phyloP scores from a whole-genome alignment of 2,113 vertebrate genomes.

The Odobenus rosmarus region DNA sequence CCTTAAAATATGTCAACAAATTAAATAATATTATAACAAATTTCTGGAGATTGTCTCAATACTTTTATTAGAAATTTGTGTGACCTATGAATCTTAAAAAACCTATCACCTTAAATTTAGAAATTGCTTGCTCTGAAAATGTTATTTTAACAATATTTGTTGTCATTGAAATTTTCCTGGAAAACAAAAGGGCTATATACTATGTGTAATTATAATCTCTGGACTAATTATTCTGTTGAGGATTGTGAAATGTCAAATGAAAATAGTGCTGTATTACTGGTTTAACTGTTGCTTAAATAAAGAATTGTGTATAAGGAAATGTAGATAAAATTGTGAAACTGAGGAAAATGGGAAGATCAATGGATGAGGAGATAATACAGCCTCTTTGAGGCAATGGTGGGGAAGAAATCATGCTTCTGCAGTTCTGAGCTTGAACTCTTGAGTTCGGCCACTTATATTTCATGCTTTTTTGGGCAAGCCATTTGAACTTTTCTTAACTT shows the following conservation, averaged over 20 bases:
- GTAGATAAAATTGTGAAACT: background rate
- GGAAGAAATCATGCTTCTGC: background rate
- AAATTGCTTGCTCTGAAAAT: background rate
- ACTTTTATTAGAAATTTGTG: background rate
- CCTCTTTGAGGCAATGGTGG: background rate
- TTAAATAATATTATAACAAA: conserved; percentile 29
- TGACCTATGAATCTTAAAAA: background rate
- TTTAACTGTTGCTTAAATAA: background rate
- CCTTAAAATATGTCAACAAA: conserved; percentile 37
- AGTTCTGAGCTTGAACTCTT: background rate
- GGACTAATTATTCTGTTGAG: background rate
- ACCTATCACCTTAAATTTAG: background rate
- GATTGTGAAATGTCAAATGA: background rate
- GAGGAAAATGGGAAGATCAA: background rate
- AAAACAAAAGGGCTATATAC: background rate
- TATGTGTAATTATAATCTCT: background rate
- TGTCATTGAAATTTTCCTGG: background rate
- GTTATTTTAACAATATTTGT: background rate
- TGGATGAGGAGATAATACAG: background rate
- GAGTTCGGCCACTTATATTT: background rate
- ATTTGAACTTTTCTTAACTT: background rate
- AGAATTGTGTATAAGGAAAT: background rate
- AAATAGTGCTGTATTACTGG: background rate
- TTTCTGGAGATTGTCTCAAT: background rate
- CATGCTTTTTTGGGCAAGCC: background rate